Evolutionary conservation across 2,113 vertebrate species (phyloP).

Genomic region (Neogobius melanostomus): DNA sequence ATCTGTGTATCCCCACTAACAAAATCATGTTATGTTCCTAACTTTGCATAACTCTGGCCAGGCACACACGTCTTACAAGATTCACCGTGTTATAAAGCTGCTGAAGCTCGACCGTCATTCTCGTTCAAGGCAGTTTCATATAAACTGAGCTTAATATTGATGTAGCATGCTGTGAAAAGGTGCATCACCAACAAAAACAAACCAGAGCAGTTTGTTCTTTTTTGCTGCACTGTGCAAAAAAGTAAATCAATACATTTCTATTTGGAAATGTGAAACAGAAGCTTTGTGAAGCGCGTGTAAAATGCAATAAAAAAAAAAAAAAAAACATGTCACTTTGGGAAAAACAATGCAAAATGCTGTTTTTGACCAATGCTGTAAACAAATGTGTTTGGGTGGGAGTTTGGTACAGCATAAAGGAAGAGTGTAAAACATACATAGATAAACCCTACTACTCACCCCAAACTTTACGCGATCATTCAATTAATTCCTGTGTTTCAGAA

Average conservation of each 20-base stretch:
- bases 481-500: constrained; percentile 84
- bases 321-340: constrained; percentile 24
- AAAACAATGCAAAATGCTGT: constrained; percentile 41
- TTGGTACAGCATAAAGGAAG: constrained; percentile 26
- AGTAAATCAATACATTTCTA: background rate
- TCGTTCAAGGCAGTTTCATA: constrained; percentile 43
- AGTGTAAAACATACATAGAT: constrained; percentile 47
- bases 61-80: background rate
- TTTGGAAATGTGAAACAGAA: background rate
- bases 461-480: constrained; percentile 78
- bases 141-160: constrained; percentile 61
- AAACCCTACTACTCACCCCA: constrained; percentile 79
- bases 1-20: too few relatives aligned
- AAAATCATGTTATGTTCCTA: too few relatives aligned
- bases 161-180: constrained; percentile 61
- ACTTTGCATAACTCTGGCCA: too few relatives aligned
- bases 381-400: constrained; percentile 42
- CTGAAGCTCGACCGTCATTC: constrained; percentile 16
- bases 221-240: constrained; percentile 12
- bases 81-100: background rate
- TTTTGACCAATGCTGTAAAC: constrained; percentile 31
- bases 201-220: constrained; percentile 4
- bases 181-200: constrained; percentile 3
- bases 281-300: constrained; percentile 54
- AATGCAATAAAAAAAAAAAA: constrained; percentile 31